Percentiles rank a stretch among this genome's conserved stretches.
These are phyloP conservation scores for Prionailurus viverrinus DNA, from an alignment of 2,113 vertebrate species.

Conservation along the genomic window DNA sequence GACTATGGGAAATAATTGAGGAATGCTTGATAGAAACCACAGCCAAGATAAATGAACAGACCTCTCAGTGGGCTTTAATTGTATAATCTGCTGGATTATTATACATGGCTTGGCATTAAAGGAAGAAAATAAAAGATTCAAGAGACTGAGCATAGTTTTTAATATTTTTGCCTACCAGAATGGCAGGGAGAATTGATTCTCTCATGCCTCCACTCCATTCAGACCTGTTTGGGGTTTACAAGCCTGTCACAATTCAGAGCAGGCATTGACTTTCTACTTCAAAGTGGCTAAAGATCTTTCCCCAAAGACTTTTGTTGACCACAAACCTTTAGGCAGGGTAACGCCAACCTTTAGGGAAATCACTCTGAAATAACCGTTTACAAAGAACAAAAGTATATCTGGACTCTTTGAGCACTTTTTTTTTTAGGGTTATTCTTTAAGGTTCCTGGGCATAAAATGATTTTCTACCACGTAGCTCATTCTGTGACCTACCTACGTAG, in stretches of 20 bases:
- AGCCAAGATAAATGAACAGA: conserved; percentile 23
- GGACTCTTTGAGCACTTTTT: neutral
- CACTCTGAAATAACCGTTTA: conserved; percentile 85
- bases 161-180: conserved; percentile 63
- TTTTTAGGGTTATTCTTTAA: neutral
- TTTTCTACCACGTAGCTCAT: neutral
- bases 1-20: conserved; percentile 59
- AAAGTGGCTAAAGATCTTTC: conserved; percentile 85
- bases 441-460: neutral
- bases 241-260: conserved; percentile 81
- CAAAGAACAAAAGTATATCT: conserved; percentile 61
- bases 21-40: neutral
- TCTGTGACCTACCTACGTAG: neutral
- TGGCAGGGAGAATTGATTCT: conserved; percentile 78
- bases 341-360: conserved; percentile 78
- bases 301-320: conserved; percentile 82
- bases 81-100: neutral
- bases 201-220: neutral
- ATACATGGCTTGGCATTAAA: neutral
- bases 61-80: neutral
- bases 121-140: conserved; percentile 61
- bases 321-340: conserved; percentile 83
- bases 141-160: conserved; percentile 57
- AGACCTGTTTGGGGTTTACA: conserved; percentile 77
- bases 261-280: conserved; percentile 83